phyloP scores from a whole-genome alignment of 2,113 vertebrate genomes.

The Dryoscopus gambensis region DNA sequence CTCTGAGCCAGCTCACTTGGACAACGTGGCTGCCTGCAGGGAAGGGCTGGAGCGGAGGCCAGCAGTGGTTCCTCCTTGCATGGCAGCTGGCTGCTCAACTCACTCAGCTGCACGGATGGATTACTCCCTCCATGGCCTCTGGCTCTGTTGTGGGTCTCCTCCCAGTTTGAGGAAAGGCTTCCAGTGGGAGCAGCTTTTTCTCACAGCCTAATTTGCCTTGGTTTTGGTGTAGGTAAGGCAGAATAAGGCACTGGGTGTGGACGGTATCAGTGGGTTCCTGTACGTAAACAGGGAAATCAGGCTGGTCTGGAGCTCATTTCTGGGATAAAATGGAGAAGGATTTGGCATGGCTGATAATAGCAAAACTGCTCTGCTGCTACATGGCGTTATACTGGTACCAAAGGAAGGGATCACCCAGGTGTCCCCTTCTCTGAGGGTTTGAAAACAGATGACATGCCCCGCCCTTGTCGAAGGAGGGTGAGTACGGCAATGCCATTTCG shows the following conservation, averaged over 20 bases:
- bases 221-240: background rate
- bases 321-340: background rate
- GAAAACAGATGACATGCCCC: background rate
- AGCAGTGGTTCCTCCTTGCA: background rate
- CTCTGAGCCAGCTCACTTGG: background rate
- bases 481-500: accelerated
- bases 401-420: background rate
- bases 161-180: background rate
- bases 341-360: background rate
- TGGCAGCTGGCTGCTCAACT: background rate
- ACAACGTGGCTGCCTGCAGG: background rate
- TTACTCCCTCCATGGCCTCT: background rate
- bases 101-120: background rate
- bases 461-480: background rate
- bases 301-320: background rate
- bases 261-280: background rate
- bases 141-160: background rate
- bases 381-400: background rate
- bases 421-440: background rate
- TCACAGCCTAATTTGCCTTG: background rate
- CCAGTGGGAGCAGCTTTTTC: background rate
- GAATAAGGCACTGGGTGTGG: background rate
- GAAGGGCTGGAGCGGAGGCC: background rate
- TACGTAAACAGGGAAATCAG: background rate
- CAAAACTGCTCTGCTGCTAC: background rate